Evolutionary conservation across 2,888 invertebrate species (phyloP).

Genomic region (Drosophila paucipuncta): DNA sequence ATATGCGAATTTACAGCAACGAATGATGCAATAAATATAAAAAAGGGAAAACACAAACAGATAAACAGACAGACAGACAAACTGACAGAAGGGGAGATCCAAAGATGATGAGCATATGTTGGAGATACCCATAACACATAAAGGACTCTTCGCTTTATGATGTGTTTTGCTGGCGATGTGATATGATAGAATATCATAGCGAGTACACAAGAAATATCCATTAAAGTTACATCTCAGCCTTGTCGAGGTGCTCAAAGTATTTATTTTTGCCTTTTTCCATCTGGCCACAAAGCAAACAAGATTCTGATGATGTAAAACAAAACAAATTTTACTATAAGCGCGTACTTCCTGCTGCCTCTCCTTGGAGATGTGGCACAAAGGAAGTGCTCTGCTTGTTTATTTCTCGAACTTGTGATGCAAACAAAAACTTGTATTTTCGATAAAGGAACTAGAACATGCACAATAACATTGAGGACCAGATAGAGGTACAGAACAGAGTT

Average conservation of each 20-base stretch:
- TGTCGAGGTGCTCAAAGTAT: neutral
- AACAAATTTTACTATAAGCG: slow-evolving; percentile 59
- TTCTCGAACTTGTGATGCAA: slow-evolving; percentile 26
- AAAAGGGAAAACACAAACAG: slow-evolving; percentile 45
- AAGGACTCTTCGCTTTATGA: slow-evolving; percentile 42
- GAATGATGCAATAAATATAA: slow-evolving; percentile 79
- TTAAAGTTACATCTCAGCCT: slow-evolving; percentile 28
- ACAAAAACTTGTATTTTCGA: slow-evolving; percentile 25
- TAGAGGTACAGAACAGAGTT: neutral
- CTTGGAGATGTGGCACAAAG: slow-evolving; percentile 19
- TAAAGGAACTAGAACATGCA: slow-evolving; percentile 1
- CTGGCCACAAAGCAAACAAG: slow-evolving; percentile 41
- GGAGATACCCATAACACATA: slow-evolving; percentile 28
- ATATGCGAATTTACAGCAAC: slow-evolving; percentile 79
- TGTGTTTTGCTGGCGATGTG: slow-evolving; percentile 36
- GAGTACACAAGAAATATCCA: slow-evolving; percentile 37
- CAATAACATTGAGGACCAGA: neutral
- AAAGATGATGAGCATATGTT: slow-evolving; percentile 62
- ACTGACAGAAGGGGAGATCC: slow-evolving; percentile 2
- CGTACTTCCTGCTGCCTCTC: slow-evolving; percentile 54
- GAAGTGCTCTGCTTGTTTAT: slow-evolving; percentile 31
- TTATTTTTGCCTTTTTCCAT: slow-evolving; percentile 21
- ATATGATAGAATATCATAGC: slow-evolving; percentile 30
- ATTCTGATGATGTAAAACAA: slow-evolving; percentile 49
- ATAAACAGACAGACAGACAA: slow-evolving; percentile 14